A percentile compares a stretch with the other conserved stretches of the same genome.
These are phyloP conservation scores for Anguilla marmorata DNA, from an alignment of 2,797 vertebrate genomes.

Conservation along the genomic window DNA sequence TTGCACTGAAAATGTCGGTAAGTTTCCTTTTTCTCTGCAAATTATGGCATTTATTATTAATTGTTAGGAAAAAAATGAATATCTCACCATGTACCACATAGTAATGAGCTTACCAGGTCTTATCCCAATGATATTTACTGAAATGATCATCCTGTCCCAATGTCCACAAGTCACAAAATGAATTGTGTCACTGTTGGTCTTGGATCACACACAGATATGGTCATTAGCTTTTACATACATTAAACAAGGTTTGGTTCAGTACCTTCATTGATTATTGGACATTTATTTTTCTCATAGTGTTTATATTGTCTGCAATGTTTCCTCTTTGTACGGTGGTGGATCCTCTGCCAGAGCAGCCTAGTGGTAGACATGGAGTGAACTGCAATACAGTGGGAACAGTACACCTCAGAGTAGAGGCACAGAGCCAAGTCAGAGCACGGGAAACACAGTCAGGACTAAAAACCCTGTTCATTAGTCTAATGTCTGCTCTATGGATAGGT, in stretches of 20 bases:
- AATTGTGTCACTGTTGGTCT: background rate
- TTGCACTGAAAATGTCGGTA: background rate
- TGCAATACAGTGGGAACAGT: background rate
- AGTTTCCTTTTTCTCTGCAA: background rate
- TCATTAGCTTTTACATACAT: background rate
- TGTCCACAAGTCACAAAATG: background rate
- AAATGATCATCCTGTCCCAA: slow-evolving; percentile 5
- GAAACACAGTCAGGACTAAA: slow-evolving; percentile 45
- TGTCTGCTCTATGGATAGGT: slow-evolving; percentile 51
- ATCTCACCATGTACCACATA: background rate
- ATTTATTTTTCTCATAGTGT: background rate
- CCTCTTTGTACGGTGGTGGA: background rate
- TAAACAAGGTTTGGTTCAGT: background rate
- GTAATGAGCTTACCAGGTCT: background rate
- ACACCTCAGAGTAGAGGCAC: background rate
- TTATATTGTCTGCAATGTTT: background rate
- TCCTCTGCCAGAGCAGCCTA: background rate
- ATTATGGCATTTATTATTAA: background rate
- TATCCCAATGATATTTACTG: slow-evolving; percentile 7
- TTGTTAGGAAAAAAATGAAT: background rate
- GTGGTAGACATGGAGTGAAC: background rate
- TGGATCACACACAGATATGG: background rate
- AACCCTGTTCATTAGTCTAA: slow-evolving; percentile 63
- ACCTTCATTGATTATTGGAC: background rate
- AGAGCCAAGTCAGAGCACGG: background rate